Conservation (phyloP, 1,140 invertebrate genomes). For the Brachionus koreanus region DNA sequence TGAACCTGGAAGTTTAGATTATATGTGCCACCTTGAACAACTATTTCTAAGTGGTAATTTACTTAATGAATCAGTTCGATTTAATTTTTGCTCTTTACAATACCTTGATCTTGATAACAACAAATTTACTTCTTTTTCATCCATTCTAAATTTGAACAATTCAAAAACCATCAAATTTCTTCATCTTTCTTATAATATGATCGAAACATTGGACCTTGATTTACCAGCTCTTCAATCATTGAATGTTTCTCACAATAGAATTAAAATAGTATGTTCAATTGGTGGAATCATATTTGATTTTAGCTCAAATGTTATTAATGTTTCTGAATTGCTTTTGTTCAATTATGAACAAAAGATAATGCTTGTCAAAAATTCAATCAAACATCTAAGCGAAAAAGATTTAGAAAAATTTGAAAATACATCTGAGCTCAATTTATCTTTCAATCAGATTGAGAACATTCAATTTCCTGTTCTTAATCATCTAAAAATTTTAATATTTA, state of each 20-base stretch:
- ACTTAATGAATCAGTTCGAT: not conserved
- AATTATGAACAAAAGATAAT: not conserved
- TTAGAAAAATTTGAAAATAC: not conserved
- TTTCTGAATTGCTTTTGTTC: not conserved
- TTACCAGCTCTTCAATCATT: not conserved
- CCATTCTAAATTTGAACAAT: not conserved
- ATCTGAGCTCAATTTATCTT: not conserved
- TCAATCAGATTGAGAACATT: not conserved
- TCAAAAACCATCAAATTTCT: not conserved
- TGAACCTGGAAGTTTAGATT: not conserved
- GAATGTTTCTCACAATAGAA: not conserved
- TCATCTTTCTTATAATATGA: not conserved
- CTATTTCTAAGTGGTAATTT: not conserved
- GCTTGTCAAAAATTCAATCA: not conserved
- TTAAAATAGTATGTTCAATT: not conserved
- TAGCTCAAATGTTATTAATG: not conserved
- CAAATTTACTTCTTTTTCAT: not conserved
- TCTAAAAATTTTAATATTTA: not conserved
- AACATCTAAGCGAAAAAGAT: not conserved
- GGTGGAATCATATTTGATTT: not conserved
- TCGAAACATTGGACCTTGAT: not conserved
- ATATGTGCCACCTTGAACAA: not conserved
- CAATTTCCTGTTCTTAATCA: not conserved
- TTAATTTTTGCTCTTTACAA: not conserved
- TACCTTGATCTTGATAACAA: not conserved